Conservation (phyloP, 2,888 invertebrate genomes). For the Tetragonula carbonaria region DNA sequence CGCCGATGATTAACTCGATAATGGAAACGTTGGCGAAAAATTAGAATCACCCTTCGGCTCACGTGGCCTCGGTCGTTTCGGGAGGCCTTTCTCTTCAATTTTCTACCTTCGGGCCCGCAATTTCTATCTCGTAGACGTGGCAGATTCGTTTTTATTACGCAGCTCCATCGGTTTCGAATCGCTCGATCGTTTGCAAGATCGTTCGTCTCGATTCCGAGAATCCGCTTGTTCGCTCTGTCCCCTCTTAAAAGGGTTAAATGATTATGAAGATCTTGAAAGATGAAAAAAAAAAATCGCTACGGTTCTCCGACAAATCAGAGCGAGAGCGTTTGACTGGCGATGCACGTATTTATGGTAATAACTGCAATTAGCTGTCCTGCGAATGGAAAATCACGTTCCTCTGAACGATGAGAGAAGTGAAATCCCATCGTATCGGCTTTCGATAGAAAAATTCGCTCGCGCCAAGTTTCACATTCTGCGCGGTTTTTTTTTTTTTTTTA, state of each 20-base stretch:
- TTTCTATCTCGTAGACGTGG: no score
- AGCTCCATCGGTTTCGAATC: neutral
- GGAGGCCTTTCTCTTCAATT: slow-evolving; percentile 1
- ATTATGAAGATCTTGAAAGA: no score
- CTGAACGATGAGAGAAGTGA: neutral
- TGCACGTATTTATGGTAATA: neutral
- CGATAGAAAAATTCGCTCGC: neutral
- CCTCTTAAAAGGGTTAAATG: no score
- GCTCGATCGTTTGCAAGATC: no score
- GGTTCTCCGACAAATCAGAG: neutral
- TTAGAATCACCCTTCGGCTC: neutral
- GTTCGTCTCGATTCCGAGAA: no score
- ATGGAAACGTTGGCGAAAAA: slow-evolving; percentile 23
- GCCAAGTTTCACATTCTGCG: neutral
- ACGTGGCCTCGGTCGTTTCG: neutral
- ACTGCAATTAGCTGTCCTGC: neutral
- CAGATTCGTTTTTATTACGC: no score
- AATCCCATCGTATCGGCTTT: slow-evolving; percentile 4
- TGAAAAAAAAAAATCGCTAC: no score
- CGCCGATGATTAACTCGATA: slow-evolving; percentile 30
- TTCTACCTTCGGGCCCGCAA: neutral
- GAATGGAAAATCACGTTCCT: neutral
- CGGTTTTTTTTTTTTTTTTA: no score
- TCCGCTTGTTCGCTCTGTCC: no score
- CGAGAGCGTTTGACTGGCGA: neutral